These are phyloP conservation scores for Cossypha dichroa DNA, from an alignment of 2,797 vertebrate species.

Conservation along the genomic window DNA sequence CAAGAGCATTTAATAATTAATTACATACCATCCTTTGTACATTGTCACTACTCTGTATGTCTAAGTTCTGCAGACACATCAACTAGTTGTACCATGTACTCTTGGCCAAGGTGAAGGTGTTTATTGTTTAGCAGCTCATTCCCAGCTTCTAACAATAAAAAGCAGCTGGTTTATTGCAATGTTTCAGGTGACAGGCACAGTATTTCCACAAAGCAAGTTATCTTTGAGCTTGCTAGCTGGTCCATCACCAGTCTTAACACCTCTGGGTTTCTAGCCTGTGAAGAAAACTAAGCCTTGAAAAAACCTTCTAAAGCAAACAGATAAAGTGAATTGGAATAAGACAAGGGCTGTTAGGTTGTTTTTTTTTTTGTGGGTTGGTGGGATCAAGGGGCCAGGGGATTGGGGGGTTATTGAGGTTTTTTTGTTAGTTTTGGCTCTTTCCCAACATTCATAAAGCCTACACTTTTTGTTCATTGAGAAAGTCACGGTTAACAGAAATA, in stretches of 20 bases:
- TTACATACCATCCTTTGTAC: not conserved
- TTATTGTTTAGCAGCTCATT: not conserved
- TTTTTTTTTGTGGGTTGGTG: rapidly evolving
- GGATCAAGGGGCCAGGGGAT: too few species aligned
- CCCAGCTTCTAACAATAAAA: not conserved
- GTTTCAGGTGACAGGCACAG: not conserved
- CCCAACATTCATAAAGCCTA: not conserved
- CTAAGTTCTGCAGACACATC: not conserved
- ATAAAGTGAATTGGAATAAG: not conserved
- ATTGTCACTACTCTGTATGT: not conserved
- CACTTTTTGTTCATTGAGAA: not conserved
- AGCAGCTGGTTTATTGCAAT: not conserved
- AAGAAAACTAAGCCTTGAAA: not conserved
- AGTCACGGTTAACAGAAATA: not conserved
- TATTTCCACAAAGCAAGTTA: not conserved
- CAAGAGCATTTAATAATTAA: not conserved
- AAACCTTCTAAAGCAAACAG: not conserved
- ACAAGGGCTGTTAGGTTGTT: not conserved
- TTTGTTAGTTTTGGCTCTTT: not conserved
- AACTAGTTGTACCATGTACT: not conserved
- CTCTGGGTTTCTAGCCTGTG: not conserved
- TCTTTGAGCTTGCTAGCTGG: not conserved
- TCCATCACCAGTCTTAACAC: not conserved
- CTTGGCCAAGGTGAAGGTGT: not conserved
- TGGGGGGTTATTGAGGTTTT: rapidly evolving